These are phyloP conservation scores for Syngnathus rostellatus DNA, from an alignment of 2,797 vertebrate species.

Conservation along the genomic window DNA sequence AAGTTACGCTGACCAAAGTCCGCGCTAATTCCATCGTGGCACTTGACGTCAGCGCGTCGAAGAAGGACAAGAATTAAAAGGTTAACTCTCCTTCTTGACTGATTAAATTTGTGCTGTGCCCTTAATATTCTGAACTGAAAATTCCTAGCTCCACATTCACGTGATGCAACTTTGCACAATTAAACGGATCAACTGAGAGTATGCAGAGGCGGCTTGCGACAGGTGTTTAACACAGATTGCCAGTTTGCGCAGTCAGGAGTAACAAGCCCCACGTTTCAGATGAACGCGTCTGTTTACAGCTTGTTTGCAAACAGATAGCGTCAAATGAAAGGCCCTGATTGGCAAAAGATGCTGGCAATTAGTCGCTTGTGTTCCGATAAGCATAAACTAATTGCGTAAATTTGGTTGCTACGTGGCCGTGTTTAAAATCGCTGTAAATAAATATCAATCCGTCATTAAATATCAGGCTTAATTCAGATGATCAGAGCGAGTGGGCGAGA, in stretches of 20 bases:
- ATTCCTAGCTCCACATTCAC: neutral
- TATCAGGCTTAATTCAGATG: neutral
- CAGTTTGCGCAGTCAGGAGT: conserved; percentile 14
- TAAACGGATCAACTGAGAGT: conserved; percentile 19
- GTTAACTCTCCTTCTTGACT: no score
- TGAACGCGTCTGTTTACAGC: conserved; percentile 37
- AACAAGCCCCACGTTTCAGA: conserved; percentile 32
- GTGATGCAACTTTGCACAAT: conserved; percentile 30
- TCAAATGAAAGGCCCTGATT: conserved; percentile 41
- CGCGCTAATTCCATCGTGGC: conserved; percentile 48
- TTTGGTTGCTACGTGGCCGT: neutral
- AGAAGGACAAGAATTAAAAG: neutral
- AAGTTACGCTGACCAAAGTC: conserved; percentile 43
- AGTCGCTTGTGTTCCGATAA: conserved; percentile 22
- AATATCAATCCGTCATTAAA: neutral
- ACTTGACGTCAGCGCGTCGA: conserved; percentile 40
- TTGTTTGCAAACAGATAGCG: conserved; percentile 41
- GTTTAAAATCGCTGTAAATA: neutral
- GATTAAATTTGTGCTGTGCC: no score
- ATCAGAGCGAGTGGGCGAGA: neutral
- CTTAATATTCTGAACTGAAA: no score
- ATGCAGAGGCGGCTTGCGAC: conserved; percentile 20
- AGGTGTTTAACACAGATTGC: conserved; percentile 29
- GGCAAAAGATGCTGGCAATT: conserved; percentile 43
- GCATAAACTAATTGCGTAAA: conserved; percentile 29